These are phyloP conservation scores for Meiosimyza decipiens DNA, from an alignment of 2,888 invertebrate genomes.

Conservation along the genomic window DNA sequence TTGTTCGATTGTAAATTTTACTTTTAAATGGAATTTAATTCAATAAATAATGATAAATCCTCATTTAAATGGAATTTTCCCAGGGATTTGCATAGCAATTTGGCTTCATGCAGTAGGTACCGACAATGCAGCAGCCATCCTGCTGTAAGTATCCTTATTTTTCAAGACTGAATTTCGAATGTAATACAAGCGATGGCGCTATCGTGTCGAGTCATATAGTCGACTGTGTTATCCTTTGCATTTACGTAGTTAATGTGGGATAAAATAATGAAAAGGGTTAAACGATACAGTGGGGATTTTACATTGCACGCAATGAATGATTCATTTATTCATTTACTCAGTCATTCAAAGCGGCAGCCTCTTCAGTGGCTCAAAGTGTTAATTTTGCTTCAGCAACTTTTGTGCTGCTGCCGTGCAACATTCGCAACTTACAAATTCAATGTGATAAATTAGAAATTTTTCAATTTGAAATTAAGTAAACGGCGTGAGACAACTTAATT, in stretches of 20 bases:
- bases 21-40: slow-evolving; percentile 16
- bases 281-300: slow-evolving; percentile 17
- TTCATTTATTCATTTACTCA: neutral
- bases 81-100: slow-evolving; percentile 20
- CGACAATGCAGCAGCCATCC: neutral
- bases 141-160: neutral
- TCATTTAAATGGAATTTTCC: slow-evolving; percentile 24
- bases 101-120: neutral
- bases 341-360: neutral
- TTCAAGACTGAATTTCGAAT: neutral
- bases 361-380: slow-evolving; percentile 10
- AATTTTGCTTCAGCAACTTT: slow-evolving; percentile 14
- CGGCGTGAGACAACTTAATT: slow-evolving; percentile 15
- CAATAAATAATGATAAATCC: slow-evolving; percentile 27
- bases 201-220: no score
- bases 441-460: slow-evolving; percentile 20
- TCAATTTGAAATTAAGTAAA: slow-evolving; percentile 9
- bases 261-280: neutral
- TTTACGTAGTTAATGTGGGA: neutral
- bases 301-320: slow-evolving; percentile 8
- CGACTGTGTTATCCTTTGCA: neutral
- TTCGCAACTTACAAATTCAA: slow-evolving; percentile 1
- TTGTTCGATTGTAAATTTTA: neutral
- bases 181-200: no score
- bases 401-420: neutral